phyloP scores from a whole-genome alignment of 1,140 invertebrate species.

The Magallana ariakensis region DNA sequence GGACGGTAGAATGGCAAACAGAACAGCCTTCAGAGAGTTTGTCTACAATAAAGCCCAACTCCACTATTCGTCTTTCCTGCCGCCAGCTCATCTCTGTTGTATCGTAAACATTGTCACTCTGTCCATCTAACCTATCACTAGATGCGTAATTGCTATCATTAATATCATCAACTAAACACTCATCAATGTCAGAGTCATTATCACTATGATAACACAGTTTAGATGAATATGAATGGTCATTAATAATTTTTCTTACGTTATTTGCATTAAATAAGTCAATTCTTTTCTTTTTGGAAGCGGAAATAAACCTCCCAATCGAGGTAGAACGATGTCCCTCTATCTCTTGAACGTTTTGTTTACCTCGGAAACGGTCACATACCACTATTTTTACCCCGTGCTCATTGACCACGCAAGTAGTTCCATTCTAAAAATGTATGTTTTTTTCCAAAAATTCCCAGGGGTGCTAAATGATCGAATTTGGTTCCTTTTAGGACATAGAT shows the following conservation, averaged over 20 bases:
- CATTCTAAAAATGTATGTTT: too few relatives aligned
- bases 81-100: not conserved
- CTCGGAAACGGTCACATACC: too few relatives aligned
- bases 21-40: not conserved
- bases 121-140: not conserved
- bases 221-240: not conserved
- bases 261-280: not conserved
- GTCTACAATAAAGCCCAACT: constrained; percentile 9
- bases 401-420: too few relatives aligned
- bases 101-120: not conserved
- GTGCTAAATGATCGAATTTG: too few relatives aligned
- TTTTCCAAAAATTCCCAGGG: too few relatives aligned
- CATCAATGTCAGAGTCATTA: not conserved
- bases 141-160: not conserved
- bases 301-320: too few relatives aligned
- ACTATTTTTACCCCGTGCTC: too few relatives aligned
- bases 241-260: not conserved
- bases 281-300: too few relatives aligned
- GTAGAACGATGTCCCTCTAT: too few relatives aligned
- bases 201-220: not conserved
- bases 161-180: not conserved
- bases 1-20: not conserved
- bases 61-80: not conserved
- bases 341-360: too few relatives aligned
- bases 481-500: too few relatives aligned